Percentiles rank a stretch among this genome's conserved stretches.
Evolutionary conservation across 2,797 vertebrate species (phyloP).

Genomic region (Muscicapa striata): DNA sequence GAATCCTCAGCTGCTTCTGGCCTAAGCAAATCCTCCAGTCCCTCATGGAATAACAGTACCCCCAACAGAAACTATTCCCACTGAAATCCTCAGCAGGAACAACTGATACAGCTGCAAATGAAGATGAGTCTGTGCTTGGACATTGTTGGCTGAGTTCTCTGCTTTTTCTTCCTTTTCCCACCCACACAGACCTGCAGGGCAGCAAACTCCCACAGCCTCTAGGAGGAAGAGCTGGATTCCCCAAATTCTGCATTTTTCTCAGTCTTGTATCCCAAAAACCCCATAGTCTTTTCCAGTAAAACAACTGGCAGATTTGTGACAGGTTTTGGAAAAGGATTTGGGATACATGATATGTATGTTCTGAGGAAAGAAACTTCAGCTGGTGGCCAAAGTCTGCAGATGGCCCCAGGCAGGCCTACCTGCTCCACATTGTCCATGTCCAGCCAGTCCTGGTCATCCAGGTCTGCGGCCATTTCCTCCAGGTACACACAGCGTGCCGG

Average conservation of each 20-base stretch:
- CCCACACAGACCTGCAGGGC: accelerated
- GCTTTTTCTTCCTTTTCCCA: neutral
- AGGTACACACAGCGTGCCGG: conserved; percentile 93
- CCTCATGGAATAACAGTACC: accelerated
- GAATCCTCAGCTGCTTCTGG: neutral
- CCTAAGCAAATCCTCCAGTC: accelerated
- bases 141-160: accelerated
- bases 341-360: accelerated
- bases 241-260: neutral
- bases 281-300: accelerated
- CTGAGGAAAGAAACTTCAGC: accelerated
- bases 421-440: conserved; percentile 98
- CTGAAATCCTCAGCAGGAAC: accelerated
- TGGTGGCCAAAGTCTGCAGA: accelerated
- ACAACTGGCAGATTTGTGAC: accelerated
- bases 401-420: conserved; percentile 63
- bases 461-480: conserved; percentile 92
- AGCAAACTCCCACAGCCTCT: neutral
- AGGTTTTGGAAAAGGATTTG: neutral
- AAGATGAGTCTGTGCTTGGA: accelerated
- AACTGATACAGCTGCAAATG: accelerated
- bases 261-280: accelerated
- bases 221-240: neutral
- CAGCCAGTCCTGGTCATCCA: conserved; percentile 98
- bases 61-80: accelerated